Evolutionary conservation across 1,140 invertebrate species (phyloP), one percentile per base, ranked within the genome.

Genomic region (Bombus difficillimus): DNA sequence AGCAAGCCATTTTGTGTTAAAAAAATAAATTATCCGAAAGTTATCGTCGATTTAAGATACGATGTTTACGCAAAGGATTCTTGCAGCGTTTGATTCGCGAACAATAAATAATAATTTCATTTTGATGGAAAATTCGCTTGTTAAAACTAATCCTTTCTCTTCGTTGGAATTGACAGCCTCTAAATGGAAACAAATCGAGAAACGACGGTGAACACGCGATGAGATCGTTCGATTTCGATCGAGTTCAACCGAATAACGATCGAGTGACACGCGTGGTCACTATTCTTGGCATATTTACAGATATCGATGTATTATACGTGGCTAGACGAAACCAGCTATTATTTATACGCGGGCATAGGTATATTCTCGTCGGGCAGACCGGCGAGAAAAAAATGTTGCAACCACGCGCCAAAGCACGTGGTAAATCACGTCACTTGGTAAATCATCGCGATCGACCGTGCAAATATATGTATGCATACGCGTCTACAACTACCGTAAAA

Each of bases 181-280:
- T 22, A 9, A 3, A 32, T 15, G 15, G 6, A 66, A 41, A 28
- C 0, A 41, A 41, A 41, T 72, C 2, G 9, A 28, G 6, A 1
- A 71, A 37, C 28, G 41, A 41, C 9, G 69, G 0, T 18, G 57
- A 28, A n/a, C 3, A 32, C 37, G 43, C 39, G 28, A 64, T 72
- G 66, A 88, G 37, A 43, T 81, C 66, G 22, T 87, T 72, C 73
- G 59, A 81, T 73, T 89, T 85, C 53, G 79, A 81, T 82, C 41
- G 81, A 79, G 37, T 47, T 47, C 6, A 3, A 75, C 86, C 87
- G 90, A 88, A 88, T 85, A 89, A 92, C 73, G 88, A 88, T 91
- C 86, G 85, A 92, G 88, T 89, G 81, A 86, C 76, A 83, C 90
- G 77, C 81, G 83, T 91, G 86, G 68, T 86, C 83, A 84, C 89